Percentiles rank a stretch among this genome's conserved stretches.
Conservation (phyloP, 2,797 vertebrate species). For the Prunella strophiata region DNA sequence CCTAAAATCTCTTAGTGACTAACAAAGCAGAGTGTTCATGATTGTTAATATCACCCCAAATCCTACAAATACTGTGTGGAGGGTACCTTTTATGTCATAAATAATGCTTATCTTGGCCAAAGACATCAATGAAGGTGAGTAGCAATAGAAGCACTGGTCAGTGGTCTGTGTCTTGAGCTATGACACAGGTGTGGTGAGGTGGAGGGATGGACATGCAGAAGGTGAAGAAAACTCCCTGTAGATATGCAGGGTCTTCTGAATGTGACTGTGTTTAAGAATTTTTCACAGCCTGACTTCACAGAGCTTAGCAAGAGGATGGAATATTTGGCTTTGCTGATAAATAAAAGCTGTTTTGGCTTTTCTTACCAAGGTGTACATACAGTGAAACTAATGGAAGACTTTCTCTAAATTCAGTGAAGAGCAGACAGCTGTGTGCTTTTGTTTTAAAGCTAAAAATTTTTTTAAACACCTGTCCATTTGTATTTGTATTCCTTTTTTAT, state of each 20-base stretch:
- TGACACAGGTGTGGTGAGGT: background rate
- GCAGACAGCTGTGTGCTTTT: background rate
- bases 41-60: background rate
- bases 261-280: background rate
- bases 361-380: background rate
- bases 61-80: background rate
- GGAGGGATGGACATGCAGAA: background rate
- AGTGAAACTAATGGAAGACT: background rate
- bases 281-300: background rate
- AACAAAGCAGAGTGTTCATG: background rate
- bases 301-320: background rate
- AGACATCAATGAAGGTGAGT: background rate
- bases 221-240: background rate
- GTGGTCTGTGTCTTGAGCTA: background rate
- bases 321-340: background rate
- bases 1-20: background rate
- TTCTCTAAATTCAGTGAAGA: background rate
- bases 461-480: background rate
- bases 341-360: background rate
- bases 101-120: background rate
- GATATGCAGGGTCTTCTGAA: background rate
- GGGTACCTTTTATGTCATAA: background rate
- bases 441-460: background rate
- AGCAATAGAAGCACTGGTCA: background rate
- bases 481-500: background rate